phyloP scores from a whole-genome alignment of 2,113 vertebrate genomes.

The Pelmatolapia mariae region DNA sequence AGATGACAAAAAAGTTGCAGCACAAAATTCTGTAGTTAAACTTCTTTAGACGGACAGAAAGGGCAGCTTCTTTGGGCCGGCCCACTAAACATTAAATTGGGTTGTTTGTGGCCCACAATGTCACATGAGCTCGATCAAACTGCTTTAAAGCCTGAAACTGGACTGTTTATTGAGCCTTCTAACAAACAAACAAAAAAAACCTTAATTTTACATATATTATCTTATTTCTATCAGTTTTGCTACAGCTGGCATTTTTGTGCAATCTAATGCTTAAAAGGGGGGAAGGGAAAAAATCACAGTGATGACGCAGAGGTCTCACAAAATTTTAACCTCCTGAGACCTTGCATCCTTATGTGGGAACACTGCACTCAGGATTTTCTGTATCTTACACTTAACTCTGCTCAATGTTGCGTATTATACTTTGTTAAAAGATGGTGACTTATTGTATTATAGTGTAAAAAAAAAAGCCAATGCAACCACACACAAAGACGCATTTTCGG shows the following conservation, averaged over 20 bases:
- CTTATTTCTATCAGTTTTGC: not conserved
- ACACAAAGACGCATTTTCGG: not conserved
- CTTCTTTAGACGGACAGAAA: not conserved
- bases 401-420: not conserved
- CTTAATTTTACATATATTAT: not conserved
- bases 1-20: not conserved
- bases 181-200: rapidly evolving
- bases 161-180: not conserved
- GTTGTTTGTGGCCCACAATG: not conserved
- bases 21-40: not conserved
- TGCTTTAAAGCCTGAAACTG: not conserved
- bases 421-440: not conserved
- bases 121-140: not conserved
- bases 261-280: not conserved
- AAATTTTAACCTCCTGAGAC: not conserved
- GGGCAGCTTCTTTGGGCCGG: not conserved
- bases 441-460: not conserved
- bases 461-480: not conserved
- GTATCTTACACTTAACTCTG: not conserved
- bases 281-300: not conserved
- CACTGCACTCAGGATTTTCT: not conserved
- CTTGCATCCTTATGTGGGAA: not conserved
- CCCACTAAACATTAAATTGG: not conserved
- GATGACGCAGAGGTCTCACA: not conserved
- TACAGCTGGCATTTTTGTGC: not conserved